Percentiles rank a stretch among this genome's conserved stretches.
Conservation (phyloP, 2,797 vertebrate genomes). For the Gymnocypris eckloni region DNA sequence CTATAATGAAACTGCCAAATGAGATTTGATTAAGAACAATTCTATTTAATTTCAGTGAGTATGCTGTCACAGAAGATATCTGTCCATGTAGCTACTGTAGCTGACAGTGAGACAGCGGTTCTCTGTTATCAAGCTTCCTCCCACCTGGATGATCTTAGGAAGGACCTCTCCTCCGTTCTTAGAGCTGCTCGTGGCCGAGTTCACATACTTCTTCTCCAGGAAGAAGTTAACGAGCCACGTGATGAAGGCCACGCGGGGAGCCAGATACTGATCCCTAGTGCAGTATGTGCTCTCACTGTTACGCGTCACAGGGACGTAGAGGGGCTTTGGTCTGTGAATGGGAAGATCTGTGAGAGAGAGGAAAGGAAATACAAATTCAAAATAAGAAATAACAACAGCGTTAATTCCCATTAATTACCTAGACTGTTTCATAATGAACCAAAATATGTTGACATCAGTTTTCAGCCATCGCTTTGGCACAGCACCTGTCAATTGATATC, state of each 20-base stretch:
- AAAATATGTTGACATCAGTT: not conserved
- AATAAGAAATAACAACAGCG: not conserved
- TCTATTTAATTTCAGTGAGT: not conserved
- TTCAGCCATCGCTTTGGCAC: not conserved
- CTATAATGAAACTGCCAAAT: not conserved
- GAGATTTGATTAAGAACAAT: not conserved
- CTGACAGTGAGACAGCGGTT: not conserved
- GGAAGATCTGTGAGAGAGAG: constrained; percentile 85
- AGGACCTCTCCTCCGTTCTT: constrained; percentile 94
- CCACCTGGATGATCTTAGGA: constrained; percentile 89
- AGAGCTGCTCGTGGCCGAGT: constrained; percentile 81
- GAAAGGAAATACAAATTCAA: not conserved
- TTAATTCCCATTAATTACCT: not conserved
- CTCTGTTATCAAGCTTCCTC: not conserved
- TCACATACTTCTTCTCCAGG: constrained; percentile 96
- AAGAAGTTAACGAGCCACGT: constrained; percentile 99
- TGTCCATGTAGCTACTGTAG: not conserved
- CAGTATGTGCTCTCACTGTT: constrained; percentile 94
- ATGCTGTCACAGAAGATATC: not conserved
- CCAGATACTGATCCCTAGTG: constrained; percentile 94
- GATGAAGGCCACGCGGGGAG: constrained; percentile 96
- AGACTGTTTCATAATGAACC: not conserved
- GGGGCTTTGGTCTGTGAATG: constrained; percentile 90
- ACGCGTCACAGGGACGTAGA: constrained; percentile 86
- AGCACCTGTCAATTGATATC: not conserved